A percentile compares a stretch with the other conserved stretches of the same genome.
phyloP scores from a whole-genome alignment of 2,888 invertebrate genomes.

The Drosophila anceps region DNA sequence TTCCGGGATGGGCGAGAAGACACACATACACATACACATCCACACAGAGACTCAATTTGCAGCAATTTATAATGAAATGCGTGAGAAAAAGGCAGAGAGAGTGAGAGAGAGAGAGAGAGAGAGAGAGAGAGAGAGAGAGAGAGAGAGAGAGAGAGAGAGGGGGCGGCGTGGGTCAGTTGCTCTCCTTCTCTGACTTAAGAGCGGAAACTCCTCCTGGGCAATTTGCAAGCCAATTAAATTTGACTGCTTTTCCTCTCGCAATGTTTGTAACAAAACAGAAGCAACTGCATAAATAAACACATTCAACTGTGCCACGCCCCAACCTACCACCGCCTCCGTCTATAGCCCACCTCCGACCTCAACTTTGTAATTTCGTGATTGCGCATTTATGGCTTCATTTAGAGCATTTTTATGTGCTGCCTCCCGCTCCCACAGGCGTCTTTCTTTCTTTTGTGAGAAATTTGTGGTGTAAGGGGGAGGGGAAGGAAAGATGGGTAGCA shows the following conservation, averaged over 20 bases:
- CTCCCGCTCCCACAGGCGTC: background rate
- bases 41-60: constrained; percentile 49
- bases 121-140: background rate
- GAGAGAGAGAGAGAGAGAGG: background rate
- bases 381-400: constrained; percentile 82
- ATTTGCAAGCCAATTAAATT: constrained; percentile 80
- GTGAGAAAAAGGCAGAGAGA: constrained; percentile 27
- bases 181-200: background rate
- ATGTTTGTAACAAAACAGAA: constrained; percentile 46
- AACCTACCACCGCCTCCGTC: background rate
- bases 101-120: background rate
- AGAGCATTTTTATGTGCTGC: constrained; percentile 71
- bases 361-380: constrained; percentile 80
- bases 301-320: constrained; percentile 46
- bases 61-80: constrained; percentile 73
- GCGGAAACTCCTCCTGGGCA: constrained; percentile 40
- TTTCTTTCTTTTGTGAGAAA: constrained; percentile 41
- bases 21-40: constrained; percentile 5
- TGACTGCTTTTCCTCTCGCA: constrained; percentile 62
- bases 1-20: constrained; percentile 45
- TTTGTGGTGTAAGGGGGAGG: background rate
- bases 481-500: constrained; percentile 18
- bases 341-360: constrained; percentile 4
- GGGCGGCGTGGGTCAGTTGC: background rate
- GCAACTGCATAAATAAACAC: constrained; percentile 78